These are phyloP conservation scores for Tupaia tana DNA, from an alignment of 2,113 vertebrate genomes.

Conservation along the genomic window DNA sequence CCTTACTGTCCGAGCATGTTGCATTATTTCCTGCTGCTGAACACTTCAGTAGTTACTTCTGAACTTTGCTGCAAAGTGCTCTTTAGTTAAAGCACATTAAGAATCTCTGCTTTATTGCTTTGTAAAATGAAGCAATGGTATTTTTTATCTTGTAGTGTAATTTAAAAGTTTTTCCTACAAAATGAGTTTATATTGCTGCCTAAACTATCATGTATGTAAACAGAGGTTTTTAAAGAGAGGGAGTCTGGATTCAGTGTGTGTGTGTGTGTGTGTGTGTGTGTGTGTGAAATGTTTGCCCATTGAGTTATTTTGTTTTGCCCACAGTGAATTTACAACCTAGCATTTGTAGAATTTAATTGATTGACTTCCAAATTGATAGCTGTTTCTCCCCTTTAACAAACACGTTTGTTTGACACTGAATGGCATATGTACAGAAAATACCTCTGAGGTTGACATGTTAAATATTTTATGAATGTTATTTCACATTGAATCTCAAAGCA, in stretches of 20 bases:
- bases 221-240: constrained; percentile 75
- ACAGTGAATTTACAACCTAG: constrained; percentile 65
- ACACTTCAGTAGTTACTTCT: constrained; percentile 51
- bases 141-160: constrained; percentile 85
- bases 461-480: neutral
- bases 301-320: constrained; percentile 73
- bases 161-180: constrained; percentile 84
- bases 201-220: constrained; percentile 82
- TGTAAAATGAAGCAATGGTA: constrained; percentile 77
- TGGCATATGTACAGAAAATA: constrained; percentile 72
- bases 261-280: neutral
- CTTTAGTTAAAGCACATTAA: constrained; percentile 81
- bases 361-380: constrained; percentile 71
- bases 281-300: constrained; percentile 27
- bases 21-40: constrained; percentile 60
- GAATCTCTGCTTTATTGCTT: constrained; percentile 77
- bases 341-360: constrained; percentile 50
- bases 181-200: constrained; percentile 84
- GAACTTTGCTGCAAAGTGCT: constrained; percentile 79
- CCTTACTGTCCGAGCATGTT: constrained; percentile 77
- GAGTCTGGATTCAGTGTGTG: neutral
- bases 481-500: constrained; percentile 44
- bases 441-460: constrained; percentile 64
- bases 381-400: constrained; percentile 51
- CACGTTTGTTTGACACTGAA: constrained; percentile 46